phyloP scores from a whole-genome alignment of 1,140 invertebrate species.

The Drosophila watanabei region DNA sequence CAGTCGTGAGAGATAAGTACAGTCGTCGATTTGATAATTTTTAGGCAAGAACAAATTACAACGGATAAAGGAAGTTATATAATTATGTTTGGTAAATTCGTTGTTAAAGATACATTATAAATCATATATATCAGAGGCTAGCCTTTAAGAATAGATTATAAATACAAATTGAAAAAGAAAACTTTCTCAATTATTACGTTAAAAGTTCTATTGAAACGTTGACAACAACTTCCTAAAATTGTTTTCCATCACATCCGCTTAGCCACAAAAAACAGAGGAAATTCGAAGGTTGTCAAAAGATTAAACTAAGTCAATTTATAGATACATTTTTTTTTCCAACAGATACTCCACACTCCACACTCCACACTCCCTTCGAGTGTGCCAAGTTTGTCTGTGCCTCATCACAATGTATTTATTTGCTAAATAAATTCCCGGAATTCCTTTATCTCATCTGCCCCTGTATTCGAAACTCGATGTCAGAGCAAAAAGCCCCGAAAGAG shows the following conservation, averaged over 20 bases:
- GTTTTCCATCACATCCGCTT: background rate
- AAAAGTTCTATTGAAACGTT: background rate
- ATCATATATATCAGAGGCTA: background rate
- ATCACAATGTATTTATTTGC: constrained; percentile 42
- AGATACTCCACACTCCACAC: background rate
- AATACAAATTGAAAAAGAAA: background rate
- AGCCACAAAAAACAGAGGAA: background rate
- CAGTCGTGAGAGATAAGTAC: constrained; percentile 20
- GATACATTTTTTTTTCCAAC: constrained; percentile 1
- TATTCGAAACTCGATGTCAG: constrained; percentile 18
- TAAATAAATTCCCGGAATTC: constrained; percentile 36
- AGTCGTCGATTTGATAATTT: background rate
- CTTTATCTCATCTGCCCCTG: constrained; percentile 26
- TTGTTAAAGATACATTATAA: background rate
- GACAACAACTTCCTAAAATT: background rate
- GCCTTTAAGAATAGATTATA: background rate
- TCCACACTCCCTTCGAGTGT: background rate
- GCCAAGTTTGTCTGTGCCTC: constrained; percentile 8
- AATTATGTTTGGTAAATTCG: background rate
- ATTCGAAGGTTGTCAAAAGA: constrained; percentile 12
- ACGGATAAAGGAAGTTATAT: too few species aligned
- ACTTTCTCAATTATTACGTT: background rate
- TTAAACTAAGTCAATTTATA: constrained; percentile 20
- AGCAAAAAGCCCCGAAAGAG: constrained; percentile 3
- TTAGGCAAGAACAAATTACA: background rate